Evolutionary conservation across 1,140 invertebrate genomes (phyloP), one percentile per base, ranked within the genome.

Genomic region (Drosophila lacteicornis): DNA sequence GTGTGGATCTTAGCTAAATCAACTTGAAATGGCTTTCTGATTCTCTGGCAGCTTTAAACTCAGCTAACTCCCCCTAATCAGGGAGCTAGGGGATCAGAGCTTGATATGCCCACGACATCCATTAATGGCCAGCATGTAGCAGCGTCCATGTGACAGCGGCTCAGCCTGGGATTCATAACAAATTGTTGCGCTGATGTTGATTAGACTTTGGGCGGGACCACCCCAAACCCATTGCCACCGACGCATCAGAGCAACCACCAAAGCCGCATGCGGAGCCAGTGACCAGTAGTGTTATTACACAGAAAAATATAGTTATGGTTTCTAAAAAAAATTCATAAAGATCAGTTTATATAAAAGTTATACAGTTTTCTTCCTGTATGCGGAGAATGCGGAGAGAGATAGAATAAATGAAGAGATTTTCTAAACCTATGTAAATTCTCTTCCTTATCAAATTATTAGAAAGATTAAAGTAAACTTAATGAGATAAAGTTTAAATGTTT

Each of bases 161-260:
- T 36, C 60, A 66, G 55, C 62, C 61, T 42, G 65, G 75, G 78
- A 88, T 83, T 80, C 76, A 83, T 82, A 87, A 78, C 83, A 88
- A 87, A 83, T 87, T 87, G 83, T 77, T 82, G 80, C 79, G 53
- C 66, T 84, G 81, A 84, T 80, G 82, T 79, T 86, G 83, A 86
- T 86, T 86, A 86, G 83, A 82, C 75, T 71, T 61, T 46, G 45
- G 42, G 30, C 47, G 46, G 43, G 59, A 36, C 36, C 59, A 46
- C 15, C 19, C 19, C 19, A 19, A 19, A 19, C 19, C 19, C 19
- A 55, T 2, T 33, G 33, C 53, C 63, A 25, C 33, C 46, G 11
- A 51, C 46, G 27, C 12, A 3, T 13, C 8, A 12, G 45, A 80
- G 51, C 68, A 68, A 85, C 83, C 83, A 82, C 68, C 63, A 71